phyloP scores from a whole-genome alignment of 92 coral and sea anemone genomes.

The Phenganax stokvisi region DNA sequence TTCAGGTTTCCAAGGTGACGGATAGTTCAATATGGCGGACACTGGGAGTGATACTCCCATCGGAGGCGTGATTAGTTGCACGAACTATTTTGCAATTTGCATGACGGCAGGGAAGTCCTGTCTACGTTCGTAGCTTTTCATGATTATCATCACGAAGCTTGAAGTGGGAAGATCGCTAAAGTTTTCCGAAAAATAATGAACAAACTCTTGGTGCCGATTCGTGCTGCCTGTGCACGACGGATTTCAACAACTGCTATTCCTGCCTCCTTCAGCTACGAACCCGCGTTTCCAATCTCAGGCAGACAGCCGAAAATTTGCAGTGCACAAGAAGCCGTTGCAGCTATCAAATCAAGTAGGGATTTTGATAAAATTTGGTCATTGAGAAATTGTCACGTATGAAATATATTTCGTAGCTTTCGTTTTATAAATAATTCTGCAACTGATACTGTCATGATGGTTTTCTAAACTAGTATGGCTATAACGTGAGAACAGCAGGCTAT shows the following conservation, averaged over 20 bases:
- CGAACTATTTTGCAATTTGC: neutral
- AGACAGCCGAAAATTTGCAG: conserved; percentile 14
- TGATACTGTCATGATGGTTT: too few relatives aligned
- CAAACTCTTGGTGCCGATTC: neutral
- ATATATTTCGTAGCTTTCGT: too few relatives aligned
- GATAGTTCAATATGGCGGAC: too few relatives aligned
- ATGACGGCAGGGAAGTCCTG: neutral
- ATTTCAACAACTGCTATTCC: conserved; percentile 3
- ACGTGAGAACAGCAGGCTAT: too few relatives aligned
- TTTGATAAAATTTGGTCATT: too few relatives aligned
- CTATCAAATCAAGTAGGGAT: conserved; percentile 19
- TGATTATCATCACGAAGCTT: neutral
- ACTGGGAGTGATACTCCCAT: too few relatives aligned
- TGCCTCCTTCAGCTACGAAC: conserved; percentile 26
- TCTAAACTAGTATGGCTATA: too few relatives aligned
- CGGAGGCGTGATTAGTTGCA: neutral
- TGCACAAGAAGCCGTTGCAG: conserved; percentile 27
- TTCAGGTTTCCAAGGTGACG: too few relatives aligned
- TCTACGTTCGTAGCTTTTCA: neutral
- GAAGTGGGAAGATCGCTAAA: neutral
- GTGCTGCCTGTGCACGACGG: neutral
- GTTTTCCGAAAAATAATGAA: neutral
- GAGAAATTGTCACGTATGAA: too few relatives aligned
- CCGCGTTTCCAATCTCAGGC: conserved; percentile 28
- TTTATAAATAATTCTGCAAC: too few relatives aligned